Percentiles rank a stretch among this genome's conserved stretches.
Evolutionary conservation across 1,140 invertebrate species (phyloP).

Genomic region (Temnothorax longispinosus): DNA sequence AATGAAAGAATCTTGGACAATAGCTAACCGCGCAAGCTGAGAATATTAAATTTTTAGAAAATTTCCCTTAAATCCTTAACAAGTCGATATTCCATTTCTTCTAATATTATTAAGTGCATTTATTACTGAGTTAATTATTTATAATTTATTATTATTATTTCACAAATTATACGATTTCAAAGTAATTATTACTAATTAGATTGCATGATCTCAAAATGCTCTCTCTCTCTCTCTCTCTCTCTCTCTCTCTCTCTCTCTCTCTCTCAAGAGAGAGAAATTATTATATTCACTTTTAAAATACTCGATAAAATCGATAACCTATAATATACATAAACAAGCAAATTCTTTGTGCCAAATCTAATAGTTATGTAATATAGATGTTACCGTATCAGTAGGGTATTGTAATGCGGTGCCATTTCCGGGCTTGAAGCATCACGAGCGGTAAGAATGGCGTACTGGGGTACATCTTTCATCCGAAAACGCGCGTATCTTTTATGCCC

Average conservation of each 20-base stretch:
- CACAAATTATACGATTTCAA: background rate
- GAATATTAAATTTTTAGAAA: background rate
- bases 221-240: background rate
- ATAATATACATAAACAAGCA: background rate
- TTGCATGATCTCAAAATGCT: background rate
- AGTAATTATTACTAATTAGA: background rate
- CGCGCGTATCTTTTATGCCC: constrained; percentile 52
- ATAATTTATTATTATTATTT: background rate
- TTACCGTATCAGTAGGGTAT: constrained; percentile 12
- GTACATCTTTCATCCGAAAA: constrained; percentile 42
- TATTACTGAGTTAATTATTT: background rate
- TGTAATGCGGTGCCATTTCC: constrained; percentile 25
- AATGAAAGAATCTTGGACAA: background rate
- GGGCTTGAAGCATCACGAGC: constrained; percentile 21
- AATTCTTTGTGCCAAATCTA: background rate
- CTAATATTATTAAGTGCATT: background rate
- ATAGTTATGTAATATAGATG: constrained; percentile 25
- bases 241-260: background rate
- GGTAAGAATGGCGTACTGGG: constrained; percentile 26
- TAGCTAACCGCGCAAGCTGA: background rate
- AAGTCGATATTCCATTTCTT: background rate
- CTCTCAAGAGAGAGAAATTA: background rate
- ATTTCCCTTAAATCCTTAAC: no score
- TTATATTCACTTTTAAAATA: background rate
- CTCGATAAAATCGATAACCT: background rate